Evolutionary conservation across 2,888 invertebrate genomes (phyloP).

Genomic region (Homarus gammarus): DNA sequence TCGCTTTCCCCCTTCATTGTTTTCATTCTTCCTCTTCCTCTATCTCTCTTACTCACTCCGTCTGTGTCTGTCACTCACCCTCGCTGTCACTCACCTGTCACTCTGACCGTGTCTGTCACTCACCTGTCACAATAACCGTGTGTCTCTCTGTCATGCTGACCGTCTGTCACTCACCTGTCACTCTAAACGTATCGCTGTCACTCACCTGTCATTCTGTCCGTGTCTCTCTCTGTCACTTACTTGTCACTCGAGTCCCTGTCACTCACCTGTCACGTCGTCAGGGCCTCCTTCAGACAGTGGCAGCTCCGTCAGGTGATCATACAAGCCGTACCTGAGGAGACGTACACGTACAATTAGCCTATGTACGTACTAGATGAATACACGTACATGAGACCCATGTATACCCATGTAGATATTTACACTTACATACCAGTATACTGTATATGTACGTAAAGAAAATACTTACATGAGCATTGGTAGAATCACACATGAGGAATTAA

Average conservation of each 20-base stretch:
- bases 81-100: too few relatives aligned
- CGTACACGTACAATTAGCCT: not conserved
- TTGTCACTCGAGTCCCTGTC: too few relatives aligned
- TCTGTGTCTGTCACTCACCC: too few relatives aligned
- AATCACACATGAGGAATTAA: not conserved
- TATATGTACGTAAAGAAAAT: constrained; percentile 8
- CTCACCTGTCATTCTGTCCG: not conserved
- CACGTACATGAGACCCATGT: too few relatives aligned
- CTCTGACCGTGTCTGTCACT: too few relatives aligned
- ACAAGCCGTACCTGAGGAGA: constrained; percentile 49
- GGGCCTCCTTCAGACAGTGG: constrained; percentile 31
- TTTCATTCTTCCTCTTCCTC: too few relatives aligned
- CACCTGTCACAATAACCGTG: too few relatives aligned
- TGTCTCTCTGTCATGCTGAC: too few relatives aligned
- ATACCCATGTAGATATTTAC: not conserved
- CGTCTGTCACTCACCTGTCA: too few relatives aligned
- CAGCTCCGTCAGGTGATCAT: constrained; percentile 53
- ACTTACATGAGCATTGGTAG: not conserved
- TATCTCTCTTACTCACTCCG: too few relatives aligned
- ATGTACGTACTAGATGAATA: not conserved
- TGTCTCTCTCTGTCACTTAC: not conserved
- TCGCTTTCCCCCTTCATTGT: too few relatives aligned
- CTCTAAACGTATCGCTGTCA: too few relatives aligned
- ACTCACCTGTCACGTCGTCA: constrained; percentile 55
- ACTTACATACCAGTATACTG: not conserved